Percentiles rank a stretch among this genome's conserved stretches.
Evolutionary conservation across 2,888 invertebrate genomes (phyloP).

Genomic region (Atethmia centrago): DNA sequence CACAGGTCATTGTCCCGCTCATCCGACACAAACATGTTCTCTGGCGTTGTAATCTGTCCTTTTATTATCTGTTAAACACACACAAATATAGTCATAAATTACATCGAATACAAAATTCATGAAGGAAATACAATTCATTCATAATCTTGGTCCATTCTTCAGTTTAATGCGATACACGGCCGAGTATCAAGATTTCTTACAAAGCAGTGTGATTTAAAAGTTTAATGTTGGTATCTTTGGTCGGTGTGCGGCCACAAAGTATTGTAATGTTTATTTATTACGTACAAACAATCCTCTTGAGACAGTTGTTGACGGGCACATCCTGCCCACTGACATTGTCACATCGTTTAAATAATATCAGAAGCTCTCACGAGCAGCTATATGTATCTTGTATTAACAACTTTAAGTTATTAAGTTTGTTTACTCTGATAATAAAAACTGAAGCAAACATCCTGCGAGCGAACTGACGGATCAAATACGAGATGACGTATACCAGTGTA

Average conservation of each 20-base stretch:
- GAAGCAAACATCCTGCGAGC: slow-evolving; percentile 62
- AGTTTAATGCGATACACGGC: slow-evolving; percentile 68
- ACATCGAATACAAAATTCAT: slow-evolving; percentile 65
- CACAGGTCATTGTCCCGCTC: slow-evolving; percentile 71
- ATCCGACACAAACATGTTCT: slow-evolving; percentile 72
- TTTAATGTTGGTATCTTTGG: slow-evolving; percentile 68
- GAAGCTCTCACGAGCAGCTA: slow-evolving; percentile 44
- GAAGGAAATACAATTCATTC: slow-evolving; percentile 72
- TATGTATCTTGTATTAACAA: slow-evolving; percentile 56
- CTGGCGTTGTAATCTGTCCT: slow-evolving; percentile 69
- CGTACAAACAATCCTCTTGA: slow-evolving; percentile 68
- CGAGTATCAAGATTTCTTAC: slow-evolving; percentile 66
- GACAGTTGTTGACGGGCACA: slow-evolving; percentile 74
- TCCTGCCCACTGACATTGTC: slow-evolving; percentile 71
- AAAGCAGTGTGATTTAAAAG: slow-evolving; percentile 74
- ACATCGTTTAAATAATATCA: slow-evolving; percentile 63
- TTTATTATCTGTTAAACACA: slow-evolving; percentile 57
- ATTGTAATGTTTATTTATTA: slow-evolving; percentile 81
- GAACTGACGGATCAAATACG: slow-evolving; percentile 42
- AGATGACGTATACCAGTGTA: slow-evolving; percentile 26
- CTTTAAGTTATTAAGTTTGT: slow-evolving; percentile 56
- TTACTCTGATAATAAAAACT: slow-evolving; percentile 57
- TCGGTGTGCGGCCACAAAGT: slow-evolving; percentile 66
- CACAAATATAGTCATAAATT: slow-evolving; percentile 60
- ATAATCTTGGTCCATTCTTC: slow-evolving; percentile 71